Base-by-base conservation (phyloP, 92 coral and sea anemone species). In the Epizoanthus fatuus region DNA sequence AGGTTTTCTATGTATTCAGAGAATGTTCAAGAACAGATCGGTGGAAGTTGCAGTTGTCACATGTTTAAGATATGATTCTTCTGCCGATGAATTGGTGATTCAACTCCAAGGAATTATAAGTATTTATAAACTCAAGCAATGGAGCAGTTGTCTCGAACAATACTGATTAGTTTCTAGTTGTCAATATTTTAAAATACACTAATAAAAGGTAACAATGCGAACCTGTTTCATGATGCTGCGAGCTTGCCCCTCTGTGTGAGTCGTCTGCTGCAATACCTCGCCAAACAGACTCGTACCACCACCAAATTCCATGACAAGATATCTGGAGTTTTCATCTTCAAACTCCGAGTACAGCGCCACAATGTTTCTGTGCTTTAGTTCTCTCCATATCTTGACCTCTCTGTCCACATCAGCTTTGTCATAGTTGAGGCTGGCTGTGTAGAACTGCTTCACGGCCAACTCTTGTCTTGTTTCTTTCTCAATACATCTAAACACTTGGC, bases 261-360 rank as follows among this genome's bases (percentile, higher is more conserved):
- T 80, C 6, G 88, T 40, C 25, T 72, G 79, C 54, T 77, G 59
- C n/a, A 88, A 38, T 42, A 88, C 86, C 49, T 88, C 92, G 40
- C 83, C 92, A 59, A 88, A 88, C 58, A 88, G 80, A 69, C 74
- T 88, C 38, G 56, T 59, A 39, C 92, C 92, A 25, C 60, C 79
- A 0, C 80, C 84, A 45, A 88, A 79, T 53, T 88, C 92, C 92
- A 88, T 88, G 19, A 83, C 92, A 59, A 88, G 81, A 25, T 82
- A 82, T 65, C 85, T 81, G 69, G 19, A 73, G 29, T 53, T 77
- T 9, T 58, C 44, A 74, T 88, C 84, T 66, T 74, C 81, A 70
- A 75, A 81, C 62, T 86, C 80, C 32, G 70, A 72, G 74, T 66
- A 72, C 4, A 88, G 74, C n/a, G 80, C 69, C 22, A 75, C 88